Percentiles rank a stretch among this genome's conserved stretches.
phyloP scores from a whole-genome alignment of 2,888 invertebrate genomes.

The Zaprionus lineosus region DNA sequence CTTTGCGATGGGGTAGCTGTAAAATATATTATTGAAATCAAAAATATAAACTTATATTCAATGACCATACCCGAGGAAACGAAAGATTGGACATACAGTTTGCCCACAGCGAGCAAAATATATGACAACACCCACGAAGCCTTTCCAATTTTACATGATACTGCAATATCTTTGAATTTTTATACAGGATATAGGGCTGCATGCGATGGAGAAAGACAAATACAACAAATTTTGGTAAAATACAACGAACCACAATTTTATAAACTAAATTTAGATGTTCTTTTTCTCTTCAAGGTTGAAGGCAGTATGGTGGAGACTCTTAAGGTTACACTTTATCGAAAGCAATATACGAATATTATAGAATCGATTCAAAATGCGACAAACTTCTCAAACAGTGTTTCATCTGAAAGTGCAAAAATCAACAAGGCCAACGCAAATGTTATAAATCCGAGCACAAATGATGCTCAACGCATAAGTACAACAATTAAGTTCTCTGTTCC shows the following conservation, averaged over 20 bases:
- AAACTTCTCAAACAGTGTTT: conserved; percentile 52
- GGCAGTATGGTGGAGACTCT: conserved; percentile 92
- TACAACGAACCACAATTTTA: not conserved
- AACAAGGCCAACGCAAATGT: conserved; percentile 27
- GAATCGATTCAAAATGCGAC: conserved; percentile 85
- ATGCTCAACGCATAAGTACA: conserved; percentile 50
- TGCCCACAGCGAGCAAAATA: conserved; percentile 86
- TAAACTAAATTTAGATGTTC: not conserved
- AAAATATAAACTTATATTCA: conserved; percentile 94
- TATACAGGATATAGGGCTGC: conserved; percentile 48
- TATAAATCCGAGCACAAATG: conserved; percentile 14
- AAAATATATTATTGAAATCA: conserved; percentile 87
- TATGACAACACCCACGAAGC: conserved; percentile 90
- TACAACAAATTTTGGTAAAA: conserved; percentile 53
- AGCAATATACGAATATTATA: conserved; percentile 94
- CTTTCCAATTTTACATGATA: conserved; percentile 95
- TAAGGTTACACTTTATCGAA: conserved; percentile 92
- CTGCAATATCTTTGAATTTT: conserved; percentile 88
- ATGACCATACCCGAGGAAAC: conserved; percentile 85
- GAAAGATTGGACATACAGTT: conserved; percentile 74
- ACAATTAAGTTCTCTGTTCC: conserved; percentile 89
- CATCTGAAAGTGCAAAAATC: conserved; percentile 26
- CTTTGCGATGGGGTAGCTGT: conserved; percentile 46
- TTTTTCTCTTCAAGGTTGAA: conserved; percentile 83
- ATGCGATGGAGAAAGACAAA: conserved; percentile 30